These are phyloP conservation scores for Vombatus ursinus DNA, from an alignment of 2,113 vertebrate species.

Conservation along the genomic window DNA sequence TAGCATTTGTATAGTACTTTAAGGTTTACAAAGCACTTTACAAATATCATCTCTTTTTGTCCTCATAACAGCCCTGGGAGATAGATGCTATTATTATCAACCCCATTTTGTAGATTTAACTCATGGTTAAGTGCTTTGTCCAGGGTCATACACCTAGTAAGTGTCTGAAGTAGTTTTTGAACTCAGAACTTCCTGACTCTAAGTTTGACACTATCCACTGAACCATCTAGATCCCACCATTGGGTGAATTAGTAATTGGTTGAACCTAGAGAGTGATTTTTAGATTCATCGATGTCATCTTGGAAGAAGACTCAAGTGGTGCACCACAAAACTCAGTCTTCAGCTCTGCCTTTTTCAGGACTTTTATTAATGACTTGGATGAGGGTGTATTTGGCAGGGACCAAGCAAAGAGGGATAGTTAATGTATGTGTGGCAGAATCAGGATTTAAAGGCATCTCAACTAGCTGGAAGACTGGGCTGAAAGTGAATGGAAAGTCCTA, in stretches of 20 bases:
- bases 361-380: background rate
- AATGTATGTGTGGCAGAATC: background rate
- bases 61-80: background rate
- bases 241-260: background rate
- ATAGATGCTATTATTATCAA: background rate
- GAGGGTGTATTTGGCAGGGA: background rate
- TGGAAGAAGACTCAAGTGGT: background rate
- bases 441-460: background rate
- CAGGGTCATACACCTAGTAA: background rate
- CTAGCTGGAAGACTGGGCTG: background rate
- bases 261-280: background rate
- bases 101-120: background rate
- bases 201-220: background rate
- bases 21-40: background rate
- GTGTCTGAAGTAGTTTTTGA: background rate
- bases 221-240: background rate
- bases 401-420: background rate
- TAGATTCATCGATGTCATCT: background rate
- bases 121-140: background rate
- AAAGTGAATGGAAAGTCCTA: background rate
- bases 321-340: background rate
- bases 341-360: background rate
- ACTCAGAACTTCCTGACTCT: background rate
- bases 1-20: background rate
- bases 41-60: background rate